These are phyloP conservation scores for Eupelmus urozonus DNA, from an alignment of 2,888 invertebrate species.

Conservation along the genomic window DNA sequence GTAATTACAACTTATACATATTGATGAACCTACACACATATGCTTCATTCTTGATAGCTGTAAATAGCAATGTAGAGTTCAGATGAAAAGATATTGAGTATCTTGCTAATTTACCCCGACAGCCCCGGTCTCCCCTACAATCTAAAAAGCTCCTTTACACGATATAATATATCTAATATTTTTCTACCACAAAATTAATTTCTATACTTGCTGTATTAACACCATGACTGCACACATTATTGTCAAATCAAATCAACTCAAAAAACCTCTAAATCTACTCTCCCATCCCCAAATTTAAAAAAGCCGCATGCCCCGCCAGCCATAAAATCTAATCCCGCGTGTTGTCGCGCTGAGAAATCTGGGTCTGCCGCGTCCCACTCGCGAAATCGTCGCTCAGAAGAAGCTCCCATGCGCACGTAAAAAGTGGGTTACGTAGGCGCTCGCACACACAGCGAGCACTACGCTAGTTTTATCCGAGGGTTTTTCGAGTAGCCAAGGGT, in stretches of 20 bases:
- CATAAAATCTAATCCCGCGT: constrained; percentile 49
- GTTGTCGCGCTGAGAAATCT: constrained; percentile 21
- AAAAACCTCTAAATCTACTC: not conserved
- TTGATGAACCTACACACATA: too few relatives aligned
- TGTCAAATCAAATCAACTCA: not conserved
- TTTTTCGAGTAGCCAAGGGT: not conserved
- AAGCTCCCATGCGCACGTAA: not conserved
- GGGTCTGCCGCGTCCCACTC: not conserved
- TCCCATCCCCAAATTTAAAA: not conserved
- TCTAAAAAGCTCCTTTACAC: too few relatives aligned
- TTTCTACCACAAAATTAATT: not conserved
- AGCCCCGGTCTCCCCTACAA: too few relatives aligned
- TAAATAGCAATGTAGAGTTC: too few relatives aligned
- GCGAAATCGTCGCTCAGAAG: constrained; percentile 20
- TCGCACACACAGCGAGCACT: not conserved
- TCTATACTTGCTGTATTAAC: constrained; percentile 5
- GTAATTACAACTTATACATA: too few relatives aligned
- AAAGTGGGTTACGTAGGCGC: not conserved
- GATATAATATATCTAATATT: too few relatives aligned
- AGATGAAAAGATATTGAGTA: too few relatives aligned
- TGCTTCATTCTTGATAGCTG: too few relatives aligned
- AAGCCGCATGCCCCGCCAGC: not conserved
- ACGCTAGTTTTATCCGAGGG: not conserved
- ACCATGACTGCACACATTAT: not conserved
- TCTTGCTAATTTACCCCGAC: too few relatives aligned